Percentiles rank a stretch among this genome's conserved stretches.
Evolutionary conservation across 2,888 invertebrate species (phyloP).

Genomic region (Drosophila meridiana): DNA sequence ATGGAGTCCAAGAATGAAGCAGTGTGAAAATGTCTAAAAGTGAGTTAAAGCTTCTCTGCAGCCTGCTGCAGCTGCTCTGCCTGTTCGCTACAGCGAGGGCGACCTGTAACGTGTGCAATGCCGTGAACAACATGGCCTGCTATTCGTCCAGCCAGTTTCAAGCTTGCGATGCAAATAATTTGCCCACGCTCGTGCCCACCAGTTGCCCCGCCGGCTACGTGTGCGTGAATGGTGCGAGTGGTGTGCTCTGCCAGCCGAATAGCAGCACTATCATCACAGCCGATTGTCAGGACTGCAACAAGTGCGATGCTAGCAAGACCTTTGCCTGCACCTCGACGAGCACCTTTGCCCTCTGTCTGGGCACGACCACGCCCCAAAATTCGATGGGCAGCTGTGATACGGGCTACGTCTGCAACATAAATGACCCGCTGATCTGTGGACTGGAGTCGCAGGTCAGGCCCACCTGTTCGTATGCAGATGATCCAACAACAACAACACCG

Average conservation of each 20-base stretch:
- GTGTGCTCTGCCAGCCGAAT: conserved; percentile 61
- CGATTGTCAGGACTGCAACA: conserved; percentile 73
- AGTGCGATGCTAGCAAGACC: conserved; percentile 61
- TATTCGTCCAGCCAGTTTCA: conserved; percentile 69
- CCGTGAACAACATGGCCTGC: conserved; percentile 67
- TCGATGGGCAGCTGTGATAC: conserved; percentile 63
- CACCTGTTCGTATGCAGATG: conserved; percentile 63
- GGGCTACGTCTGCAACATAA: conserved; percentile 70
- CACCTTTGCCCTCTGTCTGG: conserved; percentile 75
- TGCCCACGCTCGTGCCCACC: conserved; percentile 50
- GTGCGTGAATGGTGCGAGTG: conserved; percentile 59
- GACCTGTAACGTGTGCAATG: conserved; percentile 72
- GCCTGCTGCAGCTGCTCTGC: conserved; percentile 23
- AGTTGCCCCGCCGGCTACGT: conserved; percentile 66
- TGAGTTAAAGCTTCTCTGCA: neutral
- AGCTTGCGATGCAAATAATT: conserved; percentile 59
- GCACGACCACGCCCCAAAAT: conserved; percentile 50
- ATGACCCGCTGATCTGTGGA: conserved; percentile 59
- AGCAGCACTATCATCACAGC: conserved; percentile 20
- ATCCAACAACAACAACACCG: conserved; percentile 14
- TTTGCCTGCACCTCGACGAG: conserved; percentile 76
- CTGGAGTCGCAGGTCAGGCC: conserved; percentile 42
- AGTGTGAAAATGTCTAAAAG: conserved; percentile 29
- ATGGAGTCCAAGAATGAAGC: conserved; percentile 6
- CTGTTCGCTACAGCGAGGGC: conserved; percentile 34